Conservation (phyloP, 2,888 invertebrate genomes). For the Agrotis clavis region DNA sequence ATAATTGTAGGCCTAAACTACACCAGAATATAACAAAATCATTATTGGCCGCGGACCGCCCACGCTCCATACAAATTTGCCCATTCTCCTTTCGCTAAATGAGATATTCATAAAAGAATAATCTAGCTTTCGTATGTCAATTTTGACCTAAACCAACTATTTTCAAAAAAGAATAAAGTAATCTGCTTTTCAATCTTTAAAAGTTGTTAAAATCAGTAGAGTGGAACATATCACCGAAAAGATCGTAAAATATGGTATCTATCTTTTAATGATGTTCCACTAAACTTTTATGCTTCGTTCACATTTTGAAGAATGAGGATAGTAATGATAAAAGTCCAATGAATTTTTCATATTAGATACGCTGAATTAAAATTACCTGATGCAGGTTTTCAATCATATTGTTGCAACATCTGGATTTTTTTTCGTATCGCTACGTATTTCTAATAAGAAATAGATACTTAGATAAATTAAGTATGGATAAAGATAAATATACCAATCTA, state of each 20-base stretch:
- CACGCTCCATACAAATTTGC: no score
- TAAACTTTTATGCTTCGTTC: constrained; percentile 12
- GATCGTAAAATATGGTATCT: constrained; percentile 26
- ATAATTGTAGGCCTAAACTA: no score
- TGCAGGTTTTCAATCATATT: no score
- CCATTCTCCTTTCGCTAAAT: not conserved
- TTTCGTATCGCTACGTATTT: not conserved
- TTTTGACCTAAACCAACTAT: not conserved
- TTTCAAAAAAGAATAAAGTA: not conserved
- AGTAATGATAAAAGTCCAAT: not conserved
- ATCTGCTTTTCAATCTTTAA: constrained; percentile 13
- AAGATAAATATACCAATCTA: constrained; percentile 1
- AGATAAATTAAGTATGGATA: not conserved
- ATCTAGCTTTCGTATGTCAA: not conserved
- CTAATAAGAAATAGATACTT: not conserved
- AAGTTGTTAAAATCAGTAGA: constrained; percentile 32
- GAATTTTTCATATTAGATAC: not conserved
- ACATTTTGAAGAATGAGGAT: not conserved
- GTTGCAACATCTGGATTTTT: no score
- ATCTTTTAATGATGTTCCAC: not conserved
- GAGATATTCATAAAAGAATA: not conserved
- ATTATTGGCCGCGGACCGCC: no score
- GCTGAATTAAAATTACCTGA: no score
- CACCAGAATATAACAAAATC: no score
- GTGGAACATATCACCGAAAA: constrained; percentile 25